Conservation (phyloP, 2,888 invertebrate species). For the Drosophila tripunctata region DNA sequence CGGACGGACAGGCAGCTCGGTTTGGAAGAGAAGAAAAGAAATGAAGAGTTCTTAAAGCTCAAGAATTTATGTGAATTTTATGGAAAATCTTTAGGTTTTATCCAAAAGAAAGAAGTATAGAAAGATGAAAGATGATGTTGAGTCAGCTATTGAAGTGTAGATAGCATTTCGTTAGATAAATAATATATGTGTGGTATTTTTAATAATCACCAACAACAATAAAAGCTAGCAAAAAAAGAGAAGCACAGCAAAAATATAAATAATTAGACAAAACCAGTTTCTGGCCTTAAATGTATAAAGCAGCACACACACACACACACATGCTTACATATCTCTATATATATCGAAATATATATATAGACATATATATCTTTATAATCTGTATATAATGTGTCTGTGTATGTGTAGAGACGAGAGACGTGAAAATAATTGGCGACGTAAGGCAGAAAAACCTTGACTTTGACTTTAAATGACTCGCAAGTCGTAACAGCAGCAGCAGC, state of each 20-base stretch:
- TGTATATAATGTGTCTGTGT: slow-evolving; percentile 15
- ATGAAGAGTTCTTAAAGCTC: slow-evolving; percentile 46
- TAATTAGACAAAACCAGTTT: slow-evolving; percentile 76
- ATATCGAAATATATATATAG: not conserved
- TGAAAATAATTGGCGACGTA: slow-evolving; percentile 74
- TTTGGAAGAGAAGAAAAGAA: slow-evolving; percentile 29
- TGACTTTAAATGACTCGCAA: slow-evolving; percentile 84
- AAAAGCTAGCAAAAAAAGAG: slow-evolving; percentile 43
- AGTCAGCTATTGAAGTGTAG: slow-evolving; percentile 27
- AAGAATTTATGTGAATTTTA: slow-evolving; percentile 47
- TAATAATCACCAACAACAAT: slow-evolving; percentile 47
- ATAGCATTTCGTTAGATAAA: slow-evolving; percentile 61
- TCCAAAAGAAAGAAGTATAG: slow-evolving; percentile 10
- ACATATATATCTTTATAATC: not conserved
- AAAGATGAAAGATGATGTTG: slow-evolving; percentile 17
- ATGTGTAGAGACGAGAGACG: slow-evolving; percentile 38
- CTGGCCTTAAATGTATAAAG: slow-evolving; percentile 63
- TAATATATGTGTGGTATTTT: slow-evolving; percentile 34
- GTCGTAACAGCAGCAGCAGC: slow-evolving; percentile 48
- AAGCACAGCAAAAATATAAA: slow-evolving; percentile 34
- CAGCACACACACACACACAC: slow-evolving; percentile 45
- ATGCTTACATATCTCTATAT: slow-evolving; percentile 6
- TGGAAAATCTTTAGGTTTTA: slow-evolving; percentile 13
- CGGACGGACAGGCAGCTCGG: too few species aligned
- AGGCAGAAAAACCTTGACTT: slow-evolving; percentile 84